Conservation (phyloP, 1,140 invertebrate genomes). For the Drosophila pandora region DNA sequence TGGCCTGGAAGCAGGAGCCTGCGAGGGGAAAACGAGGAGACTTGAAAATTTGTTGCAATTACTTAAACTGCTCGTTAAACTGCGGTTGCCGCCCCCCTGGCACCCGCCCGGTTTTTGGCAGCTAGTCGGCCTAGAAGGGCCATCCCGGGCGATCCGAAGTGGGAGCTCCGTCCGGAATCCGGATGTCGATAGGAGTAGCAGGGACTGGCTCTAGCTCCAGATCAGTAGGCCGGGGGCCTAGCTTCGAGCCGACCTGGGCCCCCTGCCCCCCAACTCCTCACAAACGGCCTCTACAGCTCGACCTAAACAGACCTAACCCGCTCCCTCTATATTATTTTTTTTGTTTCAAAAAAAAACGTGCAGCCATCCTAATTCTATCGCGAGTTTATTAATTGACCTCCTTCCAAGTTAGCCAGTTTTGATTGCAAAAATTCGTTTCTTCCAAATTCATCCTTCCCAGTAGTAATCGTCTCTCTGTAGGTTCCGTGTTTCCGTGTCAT, state of each 20-base stretch:
- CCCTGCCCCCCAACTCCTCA: not conserved
- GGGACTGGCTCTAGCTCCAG: not conserved
- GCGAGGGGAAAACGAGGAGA: conserved; percentile 67
- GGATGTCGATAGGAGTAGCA: no score
- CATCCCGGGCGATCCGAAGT: no score
- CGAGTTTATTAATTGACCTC: not conserved
- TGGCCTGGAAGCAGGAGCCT: conserved; percentile 27
- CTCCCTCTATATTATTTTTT: not conserved
- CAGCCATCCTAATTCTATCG: not conserved
- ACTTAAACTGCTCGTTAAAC: conserved; percentile 69
- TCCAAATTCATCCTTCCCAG: not conserved
- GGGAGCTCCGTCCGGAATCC: no score
- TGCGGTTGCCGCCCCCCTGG: conserved; percentile 51
- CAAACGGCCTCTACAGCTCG: not conserved
- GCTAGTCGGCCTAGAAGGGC: not conserved
- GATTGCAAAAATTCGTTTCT: not conserved
- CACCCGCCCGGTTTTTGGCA: not conserved
- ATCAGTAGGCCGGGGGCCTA: not conserved
- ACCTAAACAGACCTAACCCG: not conserved
- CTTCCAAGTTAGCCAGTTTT: not conserved
- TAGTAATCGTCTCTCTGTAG: not conserved
- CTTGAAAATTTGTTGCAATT: conserved; percentile 80
- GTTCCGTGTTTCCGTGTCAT: not conserved
- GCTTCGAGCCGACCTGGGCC: not conserved
- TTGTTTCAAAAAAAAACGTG: not conserved